These are phyloP conservation scores for Aphidius ervi DNA, from an alignment of 1,140 invertebrate genomes.

Conservation along the genomic window DNA sequence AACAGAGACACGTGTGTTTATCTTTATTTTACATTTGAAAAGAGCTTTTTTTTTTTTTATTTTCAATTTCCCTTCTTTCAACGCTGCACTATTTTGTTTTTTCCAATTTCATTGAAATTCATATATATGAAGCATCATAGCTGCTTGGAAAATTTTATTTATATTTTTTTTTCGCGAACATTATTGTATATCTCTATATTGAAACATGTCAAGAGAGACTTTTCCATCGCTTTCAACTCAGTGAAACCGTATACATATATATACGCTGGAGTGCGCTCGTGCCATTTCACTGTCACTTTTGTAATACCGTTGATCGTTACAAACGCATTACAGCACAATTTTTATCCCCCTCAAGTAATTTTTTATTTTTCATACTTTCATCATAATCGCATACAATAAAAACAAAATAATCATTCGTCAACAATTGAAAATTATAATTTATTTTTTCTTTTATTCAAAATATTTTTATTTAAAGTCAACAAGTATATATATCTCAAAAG, in stretches of 20 bases:
- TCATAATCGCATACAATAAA: conserved; percentile 8
- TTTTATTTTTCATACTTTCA: conserved; percentile 18
- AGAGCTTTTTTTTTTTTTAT: no score
- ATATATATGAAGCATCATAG: no score
- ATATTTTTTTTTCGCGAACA: no score
- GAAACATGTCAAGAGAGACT: conserved; percentile 26
- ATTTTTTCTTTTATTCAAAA: not conserved
- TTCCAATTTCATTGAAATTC: no score
- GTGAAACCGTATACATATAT: conserved; percentile 32
- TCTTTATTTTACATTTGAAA: no score
- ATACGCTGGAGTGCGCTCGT: conserved; percentile 18
- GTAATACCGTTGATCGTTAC: conserved; percentile 44
- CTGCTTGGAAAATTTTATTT: no score
- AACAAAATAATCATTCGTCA: not conserved
- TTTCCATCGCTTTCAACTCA: conserved; percentile 38
- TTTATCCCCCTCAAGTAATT: conserved; percentile 26
- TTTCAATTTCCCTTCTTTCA: no score
- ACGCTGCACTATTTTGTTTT: no score
- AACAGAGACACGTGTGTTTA: no score
- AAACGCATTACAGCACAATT: conserved; percentile 32
- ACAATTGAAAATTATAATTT: no score
- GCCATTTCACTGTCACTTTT: conserved; percentile 48
- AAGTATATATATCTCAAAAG: no score
- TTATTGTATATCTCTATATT: conserved; percentile 9
- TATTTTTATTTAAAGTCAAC: not conserved